A percentile compares a stretch with the other conserved stretches of the same genome.
phyloP scores from a whole-genome alignment of 1,140 invertebrate genomes.

The Drosophila sproati region DNA sequence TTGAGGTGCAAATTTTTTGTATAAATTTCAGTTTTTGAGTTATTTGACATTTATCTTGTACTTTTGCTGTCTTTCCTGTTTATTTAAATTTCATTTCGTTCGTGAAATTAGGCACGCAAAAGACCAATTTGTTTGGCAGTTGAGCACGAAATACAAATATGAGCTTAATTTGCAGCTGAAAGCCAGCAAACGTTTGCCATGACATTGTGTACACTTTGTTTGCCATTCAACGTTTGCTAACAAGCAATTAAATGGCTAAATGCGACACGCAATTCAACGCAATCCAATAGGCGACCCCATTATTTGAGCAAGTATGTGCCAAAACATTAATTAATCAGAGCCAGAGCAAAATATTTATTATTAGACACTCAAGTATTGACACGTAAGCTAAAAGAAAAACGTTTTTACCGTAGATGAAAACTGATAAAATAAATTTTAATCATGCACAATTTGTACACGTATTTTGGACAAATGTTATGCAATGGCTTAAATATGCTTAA shows the following conservation, averaged over 20 bases:
- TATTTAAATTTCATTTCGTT: conserved; percentile 43
- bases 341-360: not conserved
- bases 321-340: conserved; percentile 69
- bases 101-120: conserved; percentile 65
- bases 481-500: too few species aligned
- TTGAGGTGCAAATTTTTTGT: conserved; percentile 32
- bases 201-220: conserved; percentile 73
- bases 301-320: conserved; percentile 44
- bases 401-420: too few species aligned
- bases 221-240: conserved; percentile 66
- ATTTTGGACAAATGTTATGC: too few species aligned
- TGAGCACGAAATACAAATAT: conserved; percentile 52
- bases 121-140: conserved; percentile 69
- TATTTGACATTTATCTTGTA: conserved; percentile 31
- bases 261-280: conserved; percentile 54
- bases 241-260: conserved; percentile 69
- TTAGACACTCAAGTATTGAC: not conserved
- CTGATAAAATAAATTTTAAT: too few species aligned
- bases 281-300: conserved; percentile 7
- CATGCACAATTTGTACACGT: too few species aligned
- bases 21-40: conserved; percentile 47
- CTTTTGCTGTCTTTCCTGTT: conserved; percentile 35
- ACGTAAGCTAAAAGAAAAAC: not conserved
- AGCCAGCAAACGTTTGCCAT: conserved; percentile 67
- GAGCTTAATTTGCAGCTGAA: conserved; percentile 75